A percentile compares a stretch with the other conserved stretches of the same genome.
phyloP scores from a whole-genome alignment of 64 coral and sea anemone genomes.

The Porites australiensis region DNA sequence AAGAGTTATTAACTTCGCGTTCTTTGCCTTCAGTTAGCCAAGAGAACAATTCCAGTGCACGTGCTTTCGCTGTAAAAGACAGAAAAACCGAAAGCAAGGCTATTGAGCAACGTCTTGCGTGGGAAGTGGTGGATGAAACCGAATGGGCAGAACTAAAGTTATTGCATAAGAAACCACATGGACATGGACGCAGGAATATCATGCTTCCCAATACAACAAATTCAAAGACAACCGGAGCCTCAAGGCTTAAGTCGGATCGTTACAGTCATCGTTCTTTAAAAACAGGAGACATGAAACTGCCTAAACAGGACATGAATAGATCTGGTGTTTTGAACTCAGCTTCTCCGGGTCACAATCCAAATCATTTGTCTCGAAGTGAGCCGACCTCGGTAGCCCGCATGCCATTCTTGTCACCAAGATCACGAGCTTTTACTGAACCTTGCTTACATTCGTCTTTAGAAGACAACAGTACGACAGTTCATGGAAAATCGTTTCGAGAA shows the following conservation, averaged over 20 bases:
- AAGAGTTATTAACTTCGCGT: not conserved
- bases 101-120: not conserved
- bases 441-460: not conserved
- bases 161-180: not conserved
- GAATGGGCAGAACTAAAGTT: not conserved
- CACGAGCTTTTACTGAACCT: conserved; percentile 1
- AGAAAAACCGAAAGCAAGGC: not conserved
- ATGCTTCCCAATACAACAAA: not conserved
- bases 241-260: not conserved
- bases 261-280: not conserved
- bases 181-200: not conserved
- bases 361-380: not conserved
- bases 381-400: not conserved
- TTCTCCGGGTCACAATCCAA: not conserved
- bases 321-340: not conserved
- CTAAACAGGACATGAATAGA: not conserved
- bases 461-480: not conserved
- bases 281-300: conserved; percentile 6
- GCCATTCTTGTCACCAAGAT: not conserved
- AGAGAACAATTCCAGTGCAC: not conserved
- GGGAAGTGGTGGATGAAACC: not conserved
- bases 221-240: not conserved
- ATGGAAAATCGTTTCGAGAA: conserved; percentile 10
- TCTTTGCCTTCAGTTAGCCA: conserved; percentile 10
- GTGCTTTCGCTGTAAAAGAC: not conserved